Base-by-base conservation (phyloP, 2,797 vertebrate species). In the Helicolenus hilgendorfi region DNA sequence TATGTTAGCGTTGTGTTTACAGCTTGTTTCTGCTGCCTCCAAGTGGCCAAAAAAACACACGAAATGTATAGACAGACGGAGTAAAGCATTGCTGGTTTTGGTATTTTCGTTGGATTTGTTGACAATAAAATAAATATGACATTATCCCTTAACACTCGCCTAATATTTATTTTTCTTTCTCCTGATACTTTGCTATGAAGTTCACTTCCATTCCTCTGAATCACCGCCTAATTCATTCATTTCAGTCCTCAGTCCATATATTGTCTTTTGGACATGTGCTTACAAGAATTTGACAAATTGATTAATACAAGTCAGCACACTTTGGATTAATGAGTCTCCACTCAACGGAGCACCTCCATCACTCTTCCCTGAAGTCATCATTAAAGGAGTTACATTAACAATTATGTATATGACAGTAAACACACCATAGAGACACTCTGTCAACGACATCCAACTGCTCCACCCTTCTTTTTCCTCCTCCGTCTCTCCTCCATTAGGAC, bases 401-500 rank as follows among this genome's bases (percentile, higher is more conserved):
- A 72, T 68, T 11, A 24, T 26, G 33, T 56, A 53, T 59, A 35
- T 68, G 81, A 87, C 85, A 77, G 78, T 75, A 20, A 89, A 84
- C 72, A 36, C 60, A 68, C 38, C 78, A 31, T 7, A 5, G 70
- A 78, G 82, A 72, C 59, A 53, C 67, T 83, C 79, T 22, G 70
- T 89, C 91, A 86, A 10, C 29, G 35, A 83, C 84, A 88, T 14
- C 31, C 79, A 84, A 70, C 89, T 85, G 49, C 49, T 72, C 49
- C 70, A 27, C 70, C 77, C 64, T 53, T 68, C 73, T 79, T 70
- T 70, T 35, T 76, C 65, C 68, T 76, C 65, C 68, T 65, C 62
- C 41, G 0, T 60, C 35, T 36, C 59, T 76, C 65, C 53, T 60
- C 68, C 58, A 70, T 36, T 24, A 45, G 59, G 56, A 72, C 71